A percentile compares a stretch with the other conserved stretches of the same genome.
These are phyloP conservation scores for Octodonta nipae DNA, from an alignment of 2,888 invertebrate species.

Conservation along the genomic window DNA sequence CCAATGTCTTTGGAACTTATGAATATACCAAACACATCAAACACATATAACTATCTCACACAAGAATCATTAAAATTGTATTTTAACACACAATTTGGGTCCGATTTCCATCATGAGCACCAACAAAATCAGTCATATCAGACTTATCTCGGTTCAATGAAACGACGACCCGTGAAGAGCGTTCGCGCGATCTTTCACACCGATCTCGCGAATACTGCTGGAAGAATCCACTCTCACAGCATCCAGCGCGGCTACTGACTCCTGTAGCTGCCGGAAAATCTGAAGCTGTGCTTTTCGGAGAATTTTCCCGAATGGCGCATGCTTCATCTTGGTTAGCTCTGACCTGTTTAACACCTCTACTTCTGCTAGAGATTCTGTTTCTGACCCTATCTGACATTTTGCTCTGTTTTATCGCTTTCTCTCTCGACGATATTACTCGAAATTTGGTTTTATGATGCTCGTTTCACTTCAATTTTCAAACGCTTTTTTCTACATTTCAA, in stretches of 20 bases:
- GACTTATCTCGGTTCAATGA: no score
- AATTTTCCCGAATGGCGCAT: conserved; percentile 20
- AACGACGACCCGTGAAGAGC: no score
- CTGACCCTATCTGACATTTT: conserved; percentile 14
- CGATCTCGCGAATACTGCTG: conserved; percentile 9
- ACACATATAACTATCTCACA: no score
- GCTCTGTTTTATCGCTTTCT: conserved; percentile 8
- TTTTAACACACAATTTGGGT: no score
- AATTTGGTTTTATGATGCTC: conserved; percentile 11
- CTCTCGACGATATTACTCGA: conserved; percentile 9
- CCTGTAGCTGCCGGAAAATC: conserved; percentile 25
- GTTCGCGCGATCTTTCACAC: conserved; percentile 10
- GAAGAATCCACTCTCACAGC: conserved; percentile 15
- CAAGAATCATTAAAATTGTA: no score
- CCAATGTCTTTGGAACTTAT: no score
- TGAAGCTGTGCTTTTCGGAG: conserved; percentile 21
- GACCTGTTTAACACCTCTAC: conserved; percentile 31
- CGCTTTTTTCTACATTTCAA: conserved; percentile 9
- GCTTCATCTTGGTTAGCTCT: conserved; percentile 20
- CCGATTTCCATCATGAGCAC: no score
- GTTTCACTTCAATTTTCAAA: conserved; percentile 5
- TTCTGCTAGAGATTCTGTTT: conserved; percentile 20
- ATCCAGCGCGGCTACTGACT: conserved; percentile 30
- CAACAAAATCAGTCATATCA: no score
- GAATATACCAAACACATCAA: no score